Base-by-base conservation (phyloP, 2,113 vertebrate genomes). In the Callipepla californica region DNA sequence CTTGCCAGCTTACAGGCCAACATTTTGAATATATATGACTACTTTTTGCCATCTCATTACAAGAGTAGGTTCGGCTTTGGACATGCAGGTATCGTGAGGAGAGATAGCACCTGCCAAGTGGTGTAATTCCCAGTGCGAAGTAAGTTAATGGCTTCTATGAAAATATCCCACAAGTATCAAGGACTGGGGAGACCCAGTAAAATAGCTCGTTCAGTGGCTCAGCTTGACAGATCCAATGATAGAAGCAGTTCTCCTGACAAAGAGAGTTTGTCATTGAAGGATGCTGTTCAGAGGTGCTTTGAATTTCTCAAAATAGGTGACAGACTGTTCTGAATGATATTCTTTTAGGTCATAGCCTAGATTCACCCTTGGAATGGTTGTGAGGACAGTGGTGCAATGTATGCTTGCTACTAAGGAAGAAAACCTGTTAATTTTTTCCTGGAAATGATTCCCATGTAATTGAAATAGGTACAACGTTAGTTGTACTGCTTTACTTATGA, bases 21-120 rank as follows among this genome's bases (percentile, higher is more conserved):
- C 87, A 94, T 96, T 95, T 96, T 96, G 94, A 96, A 96, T 96
- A 96, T 96, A 95, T 96, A 95, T 94, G 93, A 95, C 93, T 94
- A 45, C 69, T 95, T 94, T 90, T 94, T 93, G 91, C 94, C 76
- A 88, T 91, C 91, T 96, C 95, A 94, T 96, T 96, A 96, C 91
- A 88, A 61, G 93, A 75, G 87, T 90, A 65, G n/a, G 61, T 92
- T 93, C 85, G 61, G 40, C 87, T 96, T 90, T 90, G 93, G 94
- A 95, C 83, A 34, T 53, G 62, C 61, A 89, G 87, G 93, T 91
- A 89, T 91, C 11, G 1, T 75, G 82, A 91, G 87, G 82, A 93
- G 95, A 88, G 91, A 96, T 67, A 72, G 92, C 44, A 63, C 48
- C 61, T 91, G 91, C 82, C 90, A 94, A 74, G 68, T 68, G 74